Conservation (phyloP, 1,140 invertebrate species). For the Ooceraea biroi region DNA sequence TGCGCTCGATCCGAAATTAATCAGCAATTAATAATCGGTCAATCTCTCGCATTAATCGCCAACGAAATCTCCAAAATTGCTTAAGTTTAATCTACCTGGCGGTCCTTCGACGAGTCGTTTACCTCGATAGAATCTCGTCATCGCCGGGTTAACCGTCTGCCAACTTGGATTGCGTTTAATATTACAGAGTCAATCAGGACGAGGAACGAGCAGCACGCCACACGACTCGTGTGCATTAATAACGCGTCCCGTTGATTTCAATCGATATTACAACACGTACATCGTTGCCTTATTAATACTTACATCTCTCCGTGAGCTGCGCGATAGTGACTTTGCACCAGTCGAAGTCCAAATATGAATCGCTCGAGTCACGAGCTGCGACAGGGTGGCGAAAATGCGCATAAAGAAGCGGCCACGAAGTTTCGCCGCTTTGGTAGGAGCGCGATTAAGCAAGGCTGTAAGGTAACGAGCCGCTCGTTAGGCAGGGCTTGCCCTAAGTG, state of each 20-base stretch:
- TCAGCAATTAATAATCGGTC: conserved; percentile 64
- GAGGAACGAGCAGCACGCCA: not conserved
- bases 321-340: not conserved
- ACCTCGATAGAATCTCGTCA: conserved; percentile 46
- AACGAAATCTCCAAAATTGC: conserved; percentile 56
- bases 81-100: conserved; percentile 45
- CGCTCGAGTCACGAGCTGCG: conserved; percentile 2
- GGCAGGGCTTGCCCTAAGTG: conserved; percentile 81
- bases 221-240: conserved; percentile 44
- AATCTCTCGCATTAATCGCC: conserved; percentile 24
- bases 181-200: conserved; percentile 82
- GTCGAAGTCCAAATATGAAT: not conserved
- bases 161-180: conserved; percentile 84
- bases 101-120: conserved; percentile 58
- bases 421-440: conserved; percentile 58
- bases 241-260: conserved; percentile 58
- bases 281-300: not conserved
- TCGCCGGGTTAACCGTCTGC: conserved; percentile 60
- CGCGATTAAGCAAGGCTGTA: conserved; percentile 75
- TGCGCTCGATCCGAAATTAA: conserved; percentile 55
- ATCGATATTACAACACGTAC: conserved; percentile 61
- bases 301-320: not conserved
- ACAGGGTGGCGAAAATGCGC: conserved; percentile 2
- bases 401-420: conserved; percentile 61
- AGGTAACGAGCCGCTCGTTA: conserved; percentile 76